Evolutionary conservation across 2,888 invertebrate genomes (phyloP), one percentile per base, ranked within the genome.

Genomic region (Ditylenchus weischeri): DNA sequence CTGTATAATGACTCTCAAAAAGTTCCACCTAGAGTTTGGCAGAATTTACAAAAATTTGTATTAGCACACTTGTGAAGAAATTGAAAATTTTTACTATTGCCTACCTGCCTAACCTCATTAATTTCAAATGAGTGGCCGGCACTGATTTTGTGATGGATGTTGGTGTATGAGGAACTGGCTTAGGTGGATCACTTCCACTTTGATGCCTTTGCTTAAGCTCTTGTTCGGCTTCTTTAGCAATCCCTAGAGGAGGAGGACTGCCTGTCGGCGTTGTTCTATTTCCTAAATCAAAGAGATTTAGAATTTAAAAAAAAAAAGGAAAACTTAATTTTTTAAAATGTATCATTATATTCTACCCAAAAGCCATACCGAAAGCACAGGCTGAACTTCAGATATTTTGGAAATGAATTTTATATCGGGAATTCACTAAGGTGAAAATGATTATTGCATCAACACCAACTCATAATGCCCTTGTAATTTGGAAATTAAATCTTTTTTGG

Each of bases 51-150:
- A 29, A 29, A 29, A n/a, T n/a, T n/a, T n/a, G n/a, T n/a, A n/a
- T n/a, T n/a, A n/a, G n/a, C n/a, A n/a, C n/a, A n/a, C n/a, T n/a
- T n/a, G n/a, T n/a, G n/a, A 29, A 29, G 29, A 29, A 29, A 29
- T 29, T 29, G 2, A 29, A 29, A 29, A 29, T n/a, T n/a, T n/a
- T n/a, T n/a, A 29, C 29, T 29, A 29, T 2, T 29, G 29, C 54
- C 8, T 43, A 54, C 64, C 64, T 64, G 29, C 71, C 70, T 15
- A 54, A 61, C 62, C 66, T 58, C 10, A 65, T 66, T 43, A 71
- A 43, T 36, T 72, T 72, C 51, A 72, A 62, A 36, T 71, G 69
- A 3, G 71, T 64, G 36, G 48, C 54, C 10, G 54, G 21, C 66
- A 35, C 62, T 23, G 62, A 47, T n/a, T 15, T 19, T 59, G 38